Evolutionary conservation across 2,797 vertebrate species (phyloP).

Genomic region (Leptodactylus fallax): DNA sequence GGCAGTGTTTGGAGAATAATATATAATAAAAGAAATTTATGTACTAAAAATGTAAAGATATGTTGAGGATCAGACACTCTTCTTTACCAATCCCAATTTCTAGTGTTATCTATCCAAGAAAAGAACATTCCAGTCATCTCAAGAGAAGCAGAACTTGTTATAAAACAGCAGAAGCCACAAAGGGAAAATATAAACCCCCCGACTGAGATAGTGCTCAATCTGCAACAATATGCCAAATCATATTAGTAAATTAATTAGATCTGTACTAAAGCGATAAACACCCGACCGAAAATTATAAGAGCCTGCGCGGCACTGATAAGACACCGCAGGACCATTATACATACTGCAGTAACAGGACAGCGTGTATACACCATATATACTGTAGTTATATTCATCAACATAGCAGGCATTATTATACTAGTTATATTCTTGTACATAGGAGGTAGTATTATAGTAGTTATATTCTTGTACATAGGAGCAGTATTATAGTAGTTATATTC

Average conservation of each 20-base stretch:
- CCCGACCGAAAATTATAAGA: background rate
- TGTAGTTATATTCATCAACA: background rate
- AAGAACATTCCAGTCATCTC: background rate
- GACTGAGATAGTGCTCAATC: background rate
- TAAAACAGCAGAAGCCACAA: too few species aligned
- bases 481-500: conserved; percentile 20
- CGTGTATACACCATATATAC: background rate
- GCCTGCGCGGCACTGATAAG: background rate
- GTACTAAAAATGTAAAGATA: too few species aligned
- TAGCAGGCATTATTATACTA: conserved; percentile 2
- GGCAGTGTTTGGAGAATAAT: too few species aligned
- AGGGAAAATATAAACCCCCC: too few species aligned
- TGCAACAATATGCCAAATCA: conserved; percentile 23
- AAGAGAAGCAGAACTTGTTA: background rate
- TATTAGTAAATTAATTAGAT: conserved; percentile 40
- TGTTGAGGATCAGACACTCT: too few species aligned
- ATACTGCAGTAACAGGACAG: background rate
- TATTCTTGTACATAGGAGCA: conserved; percentile 3
- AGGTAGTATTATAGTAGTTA: conserved; percentile 9
- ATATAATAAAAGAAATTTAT: too few species aligned
- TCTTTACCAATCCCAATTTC: too few species aligned
- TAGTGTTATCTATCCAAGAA: background rate
- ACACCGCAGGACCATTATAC: background rate
- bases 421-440: conserved; percentile 3
- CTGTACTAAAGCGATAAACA: conserved; percentile 15